Evolutionary conservation across 2,797 vertebrate genomes (phyloP).

Genomic region (Taeniopygia guttata): DNA sequence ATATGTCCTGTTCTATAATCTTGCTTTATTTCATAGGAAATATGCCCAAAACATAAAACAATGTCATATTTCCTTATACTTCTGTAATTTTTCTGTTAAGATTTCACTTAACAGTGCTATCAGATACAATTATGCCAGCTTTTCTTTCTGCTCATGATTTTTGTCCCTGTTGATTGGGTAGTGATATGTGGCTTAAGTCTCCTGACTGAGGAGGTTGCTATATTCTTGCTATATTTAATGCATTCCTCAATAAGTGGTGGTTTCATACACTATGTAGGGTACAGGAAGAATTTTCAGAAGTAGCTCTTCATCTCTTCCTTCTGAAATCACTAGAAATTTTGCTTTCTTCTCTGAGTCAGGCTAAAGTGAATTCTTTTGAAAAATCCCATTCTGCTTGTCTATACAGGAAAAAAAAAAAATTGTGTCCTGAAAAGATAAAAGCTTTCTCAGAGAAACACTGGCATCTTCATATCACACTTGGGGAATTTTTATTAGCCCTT

Average conservation of each 20-base stretch:
- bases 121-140: background rate
- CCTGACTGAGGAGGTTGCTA: background rate
- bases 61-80: background rate
- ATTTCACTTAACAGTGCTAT: background rate
- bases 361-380: conserved; percentile 18
- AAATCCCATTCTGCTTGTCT: conserved; percentile 5
- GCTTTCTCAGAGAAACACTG: background rate
- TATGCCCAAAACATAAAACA: background rate
- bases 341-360: background rate
- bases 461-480: background rate
- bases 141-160: background rate
- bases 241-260: background rate
- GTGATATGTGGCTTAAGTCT: background rate
- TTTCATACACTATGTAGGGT: background rate
- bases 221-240: background rate
- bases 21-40: background rate
- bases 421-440: conserved; percentile 14
- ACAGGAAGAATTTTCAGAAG: background rate
- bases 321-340: background rate
- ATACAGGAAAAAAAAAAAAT: background rate
- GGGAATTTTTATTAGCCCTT: conserved; percentile 13
- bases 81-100: background rate
- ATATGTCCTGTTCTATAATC: background rate
- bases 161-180: background rate
- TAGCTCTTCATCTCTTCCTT: background rate